These are phyloP conservation scores for Cephalotes varians DNA, from an alignment of 2,888 invertebrate species.

Conservation along the genomic window DNA sequence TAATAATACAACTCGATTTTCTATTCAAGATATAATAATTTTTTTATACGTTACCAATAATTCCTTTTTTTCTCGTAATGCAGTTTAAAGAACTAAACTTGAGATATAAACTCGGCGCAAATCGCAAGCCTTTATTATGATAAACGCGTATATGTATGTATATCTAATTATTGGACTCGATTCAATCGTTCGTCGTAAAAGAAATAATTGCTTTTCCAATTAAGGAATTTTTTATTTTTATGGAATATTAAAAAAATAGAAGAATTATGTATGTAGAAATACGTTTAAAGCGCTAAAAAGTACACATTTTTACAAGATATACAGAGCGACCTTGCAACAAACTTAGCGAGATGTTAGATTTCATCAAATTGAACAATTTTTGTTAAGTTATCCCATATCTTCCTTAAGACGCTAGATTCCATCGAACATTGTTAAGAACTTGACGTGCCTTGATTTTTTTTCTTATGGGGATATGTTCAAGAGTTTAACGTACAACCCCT, in stretches of 20 bases:
- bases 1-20: slow-evolving; percentile 26
- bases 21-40: slow-evolving; percentile 15
- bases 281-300: slow-evolving; percentile 38
- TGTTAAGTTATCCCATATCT: too few relatives aligned
- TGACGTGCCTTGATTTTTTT: too few relatives aligned
- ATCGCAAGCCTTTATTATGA: not conserved
- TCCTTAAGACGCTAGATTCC: too few relatives aligned
- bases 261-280: slow-evolving; percentile 43
- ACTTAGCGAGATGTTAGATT: too few relatives aligned
- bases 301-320: slow-evolving; percentile 50
- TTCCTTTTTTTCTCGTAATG: not conserved
- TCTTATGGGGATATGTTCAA: too few relatives aligned
- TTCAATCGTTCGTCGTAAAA: slow-evolving; percentile 1
- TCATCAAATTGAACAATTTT: too few relatives aligned
- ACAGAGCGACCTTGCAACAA: too few relatives aligned
- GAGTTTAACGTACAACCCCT: too few relatives aligned
- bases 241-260: slow-evolving; percentile 43
- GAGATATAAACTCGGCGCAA: not conserved
- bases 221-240: slow-evolving; percentile 27
- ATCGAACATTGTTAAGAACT: too few relatives aligned
- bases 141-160: not conserved
- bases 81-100: slow-evolving; percentile 37
- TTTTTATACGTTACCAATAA: not conserved
- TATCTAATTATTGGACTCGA: slow-evolving; percentile 10
- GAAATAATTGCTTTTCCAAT: slow-evolving; percentile 6